Base-by-base conservation (phyloP, 2,888 invertebrate species). In the Crocallis elinguaria region DNA sequence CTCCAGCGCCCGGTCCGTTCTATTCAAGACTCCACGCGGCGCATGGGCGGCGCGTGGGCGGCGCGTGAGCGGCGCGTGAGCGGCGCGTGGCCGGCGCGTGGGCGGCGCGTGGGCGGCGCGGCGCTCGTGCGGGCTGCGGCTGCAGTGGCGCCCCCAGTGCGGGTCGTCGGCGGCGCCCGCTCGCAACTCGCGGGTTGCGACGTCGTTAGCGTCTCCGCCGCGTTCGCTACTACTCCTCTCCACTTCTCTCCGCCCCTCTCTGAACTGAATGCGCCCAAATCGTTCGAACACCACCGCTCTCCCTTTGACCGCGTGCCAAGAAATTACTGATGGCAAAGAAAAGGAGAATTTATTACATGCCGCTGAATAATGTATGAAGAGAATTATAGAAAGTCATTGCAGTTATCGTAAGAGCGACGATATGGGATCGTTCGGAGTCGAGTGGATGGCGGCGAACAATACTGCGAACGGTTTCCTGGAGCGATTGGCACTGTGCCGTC, bases 121-220 rank as follows among this genome's bases (percentile, higher is more conserved):
- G 9, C 1, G 25, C 1, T n/a, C 8, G n/a, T 7, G 25, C 3
- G 25, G n/a, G n/a, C n/a, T n/a, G n/a, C n/a, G 25, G 25, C 25
- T 30, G 64, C 69, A 67, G 66, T n/a, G n/a, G n/a, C n/a, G n/a
- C n/a, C n/a, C n/a, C 64, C 70, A 65, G 66, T 67, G 57, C 51
- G 67, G 32, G 50, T 57, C 59, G 64, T 61, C 57, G 58, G 54
- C 57, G 41, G 45, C 36, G 27, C 36, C 45, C 49, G 43, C 42
- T 45, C 42, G 48, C 55, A 57, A 37, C 45, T 55, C 21, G 42
- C 49, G 27, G 38, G 23, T 17, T 3, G 46, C 2, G 11, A 14
- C 53, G 30, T 62, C 57, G 49, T 60, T 55, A 59, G 49, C 52
- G 32, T 42, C 48, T 54, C 30, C 33, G 17, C 23, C 38, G 43